Percentiles rank a stretch among this genome's conserved stretches.
These are phyloP conservation scores for Pongo pygmaeus DNA, from an alignment of 2,113 vertebrate species.

Conservation along the genomic window DNA sequence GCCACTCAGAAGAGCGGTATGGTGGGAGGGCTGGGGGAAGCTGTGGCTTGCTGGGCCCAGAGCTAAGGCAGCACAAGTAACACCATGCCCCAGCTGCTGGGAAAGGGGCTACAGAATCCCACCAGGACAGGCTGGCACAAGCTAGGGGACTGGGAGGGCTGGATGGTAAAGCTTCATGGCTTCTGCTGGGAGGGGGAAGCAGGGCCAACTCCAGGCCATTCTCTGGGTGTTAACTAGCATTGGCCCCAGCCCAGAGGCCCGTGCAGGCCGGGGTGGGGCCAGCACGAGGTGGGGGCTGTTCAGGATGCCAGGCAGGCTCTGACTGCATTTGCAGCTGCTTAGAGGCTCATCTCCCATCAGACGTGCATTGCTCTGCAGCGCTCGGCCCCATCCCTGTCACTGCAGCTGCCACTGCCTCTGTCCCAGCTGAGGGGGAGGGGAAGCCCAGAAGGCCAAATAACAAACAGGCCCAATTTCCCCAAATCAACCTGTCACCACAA, in stretches of 20 bases:
- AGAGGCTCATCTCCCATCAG: neutral
- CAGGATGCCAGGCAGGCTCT: neutral
- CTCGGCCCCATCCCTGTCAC: neutral
- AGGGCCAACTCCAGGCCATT: neutral
- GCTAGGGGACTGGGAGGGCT: neutral
- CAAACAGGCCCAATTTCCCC: slow-evolving; percentile 58
- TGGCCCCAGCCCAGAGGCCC: neutral
- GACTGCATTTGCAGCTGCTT: neutral
- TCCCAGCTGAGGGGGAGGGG: neutral
- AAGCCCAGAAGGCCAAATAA: slow-evolving; percentile 61
- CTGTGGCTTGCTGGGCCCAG: neutral
- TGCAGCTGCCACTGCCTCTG: slow-evolving; percentile 29
- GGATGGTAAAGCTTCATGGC: neutral
- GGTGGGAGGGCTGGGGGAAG: too few relatives aligned
- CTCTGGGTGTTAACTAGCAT: too few relatives aligned
- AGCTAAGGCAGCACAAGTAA: too few relatives aligned
- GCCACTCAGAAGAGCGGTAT: too few relatives aligned
- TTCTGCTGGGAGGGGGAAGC: neutral
- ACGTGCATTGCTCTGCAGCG: neutral
- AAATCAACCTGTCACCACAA: slow-evolving; percentile 76
- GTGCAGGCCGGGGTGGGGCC: neutral
- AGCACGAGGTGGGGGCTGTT: neutral
- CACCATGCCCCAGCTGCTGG: too few relatives aligned
- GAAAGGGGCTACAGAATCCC: neutral
- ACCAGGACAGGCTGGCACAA: neutral